These are phyloP conservation scores for Mola mola DNA, from an alignment of 2,113 vertebrate genomes.

Conservation along the genomic window DNA sequence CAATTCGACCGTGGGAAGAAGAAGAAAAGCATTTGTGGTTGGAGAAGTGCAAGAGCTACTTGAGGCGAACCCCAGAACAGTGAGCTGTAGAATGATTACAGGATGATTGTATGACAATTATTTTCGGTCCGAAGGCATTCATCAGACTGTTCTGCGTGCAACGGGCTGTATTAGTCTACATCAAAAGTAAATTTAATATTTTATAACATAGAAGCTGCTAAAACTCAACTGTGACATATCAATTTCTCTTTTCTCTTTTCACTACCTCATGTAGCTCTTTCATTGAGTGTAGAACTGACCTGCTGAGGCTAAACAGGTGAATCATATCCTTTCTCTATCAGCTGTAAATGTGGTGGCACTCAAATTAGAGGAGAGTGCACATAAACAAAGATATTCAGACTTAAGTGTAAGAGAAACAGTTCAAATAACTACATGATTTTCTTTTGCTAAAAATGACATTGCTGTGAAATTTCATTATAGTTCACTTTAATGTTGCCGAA, in stretches of 20 bases:
- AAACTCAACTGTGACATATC: neutral
- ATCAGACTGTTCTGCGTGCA: neutral
- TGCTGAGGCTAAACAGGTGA: no score
- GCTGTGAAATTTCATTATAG: no score
- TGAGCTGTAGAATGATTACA: conserved; percentile 10
- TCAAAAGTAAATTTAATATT: neutral
- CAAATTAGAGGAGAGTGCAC: no score
- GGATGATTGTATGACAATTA: conserved; percentile 6
- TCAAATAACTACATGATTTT: neutral
- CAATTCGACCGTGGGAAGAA: no score
- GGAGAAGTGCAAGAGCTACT: neutral
- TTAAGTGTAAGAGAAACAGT: no score
- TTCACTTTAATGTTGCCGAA: no score
- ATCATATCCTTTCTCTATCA: no score
- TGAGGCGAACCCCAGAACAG: conserved; percentile 7
- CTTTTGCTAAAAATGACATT: no score
- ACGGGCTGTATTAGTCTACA: conserved; percentile 4
- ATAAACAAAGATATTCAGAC: no score
- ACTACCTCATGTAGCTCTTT: neutral
- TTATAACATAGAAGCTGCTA: neutral
- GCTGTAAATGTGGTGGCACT: no score
- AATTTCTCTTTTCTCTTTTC: neutral
- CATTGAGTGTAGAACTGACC: no score
- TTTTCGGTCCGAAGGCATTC: conserved; percentile 10
- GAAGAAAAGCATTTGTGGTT: no score